These are phyloP conservation scores for Clinocottus analis DNA, from an alignment of 2,113 vertebrate species.

Conservation along the genomic window DNA sequence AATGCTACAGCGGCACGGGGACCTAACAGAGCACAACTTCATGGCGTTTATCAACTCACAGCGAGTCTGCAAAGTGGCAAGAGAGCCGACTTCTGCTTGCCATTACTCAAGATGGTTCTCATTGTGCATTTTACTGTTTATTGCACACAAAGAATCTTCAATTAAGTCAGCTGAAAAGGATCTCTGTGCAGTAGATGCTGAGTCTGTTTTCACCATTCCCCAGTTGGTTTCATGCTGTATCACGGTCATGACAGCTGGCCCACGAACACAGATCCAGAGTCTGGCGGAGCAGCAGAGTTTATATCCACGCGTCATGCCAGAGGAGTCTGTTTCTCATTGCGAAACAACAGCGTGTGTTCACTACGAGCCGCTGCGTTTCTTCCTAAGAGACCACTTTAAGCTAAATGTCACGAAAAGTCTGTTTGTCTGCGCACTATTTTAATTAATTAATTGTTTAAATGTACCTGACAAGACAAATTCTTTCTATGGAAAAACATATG, in stretches of 20 bases:
- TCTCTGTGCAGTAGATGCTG: conserved; percentile 40
- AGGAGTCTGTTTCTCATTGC: conserved; percentile 39
- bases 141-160: conserved; percentile 19
- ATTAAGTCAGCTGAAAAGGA: conserved; percentile 25
- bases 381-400: not conserved
- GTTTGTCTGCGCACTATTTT: too few species aligned
- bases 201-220: conserved; percentile 38
- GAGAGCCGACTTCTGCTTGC: not conserved
- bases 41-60: conserved; percentile 4
- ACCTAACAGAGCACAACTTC: not conserved
- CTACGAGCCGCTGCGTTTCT: conserved; percentile 7
- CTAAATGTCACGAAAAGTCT: not conserved
- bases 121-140: conserved; percentile 2
- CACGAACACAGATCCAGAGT: conserved; percentile 9
- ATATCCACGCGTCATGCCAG: not conserved
- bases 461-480: too few species aligned
- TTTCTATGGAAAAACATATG: too few species aligned
- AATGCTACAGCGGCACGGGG: not conserved
- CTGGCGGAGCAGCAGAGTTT: conserved; percentile 36
- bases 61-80: not conserved
- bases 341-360: conserved; percentile 18
- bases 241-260: conserved; percentile 36
- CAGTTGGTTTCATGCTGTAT: conserved; percentile 30
- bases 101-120: conserved; percentile 2
- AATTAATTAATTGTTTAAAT: too few species aligned